Conservation (phyloP, 2,797 vertebrate genomes). For the Ptychadena robeensis region DNA sequence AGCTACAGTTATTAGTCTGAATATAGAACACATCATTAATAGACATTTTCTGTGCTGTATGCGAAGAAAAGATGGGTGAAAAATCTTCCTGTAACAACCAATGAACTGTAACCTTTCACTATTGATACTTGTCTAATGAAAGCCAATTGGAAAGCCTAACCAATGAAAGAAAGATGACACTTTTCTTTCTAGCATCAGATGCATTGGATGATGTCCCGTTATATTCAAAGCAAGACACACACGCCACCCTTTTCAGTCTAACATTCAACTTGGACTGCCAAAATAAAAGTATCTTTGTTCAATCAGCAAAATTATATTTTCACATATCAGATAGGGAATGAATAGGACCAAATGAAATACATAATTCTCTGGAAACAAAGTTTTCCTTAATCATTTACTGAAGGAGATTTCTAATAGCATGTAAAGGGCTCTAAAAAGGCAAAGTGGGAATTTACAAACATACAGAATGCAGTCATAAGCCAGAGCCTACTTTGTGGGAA, state of each 20-base stretch:
- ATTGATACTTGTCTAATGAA: too few relatives aligned
- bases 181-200: too few relatives aligned
- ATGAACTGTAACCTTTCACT: too few relatives aligned
- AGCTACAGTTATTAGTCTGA: too few relatives aligned
- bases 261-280: slow-evolving; percentile 35
- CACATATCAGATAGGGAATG: too few relatives aligned
- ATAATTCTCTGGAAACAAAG: background rate
- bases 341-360: too few relatives aligned
- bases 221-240: background rate
- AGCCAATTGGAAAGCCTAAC: too few relatives aligned
- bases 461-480: background rate
- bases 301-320: slow-evolving; percentile 29
- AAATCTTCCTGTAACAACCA: too few relatives aligned
- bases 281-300: slow-evolving; percentile 27
- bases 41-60: too few relatives aligned
- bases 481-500: background rate
- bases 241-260: slow-evolving; percentile 10
- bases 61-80: too few relatives aligned
- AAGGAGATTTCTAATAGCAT: background rate
- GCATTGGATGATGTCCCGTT: slow-evolving; percentile 9
- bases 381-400: background rate
- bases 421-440: background rate
- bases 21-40: too few relatives aligned
- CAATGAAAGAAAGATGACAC: too few relatives aligned
- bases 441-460: background rate